Evolutionary conservation across 1,140 invertebrate species (phyloP).

Genomic region (Euura saliciscinereae): DNA sequence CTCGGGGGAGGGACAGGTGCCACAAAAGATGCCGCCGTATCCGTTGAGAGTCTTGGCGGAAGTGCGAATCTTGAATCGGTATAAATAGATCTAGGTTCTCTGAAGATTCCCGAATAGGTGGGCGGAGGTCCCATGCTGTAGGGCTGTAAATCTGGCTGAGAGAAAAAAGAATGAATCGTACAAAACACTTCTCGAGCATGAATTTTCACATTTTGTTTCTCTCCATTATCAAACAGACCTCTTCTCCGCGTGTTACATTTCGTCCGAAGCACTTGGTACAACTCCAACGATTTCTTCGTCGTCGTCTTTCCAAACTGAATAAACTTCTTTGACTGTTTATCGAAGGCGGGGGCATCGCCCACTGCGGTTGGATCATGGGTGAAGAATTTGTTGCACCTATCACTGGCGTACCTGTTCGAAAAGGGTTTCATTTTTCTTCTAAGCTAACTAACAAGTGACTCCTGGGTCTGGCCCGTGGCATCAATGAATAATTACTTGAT

Average conservation of each 20-base stretch:
- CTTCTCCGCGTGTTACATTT: not conserved
- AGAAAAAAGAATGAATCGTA: not conserved
- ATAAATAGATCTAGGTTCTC: not conserved
- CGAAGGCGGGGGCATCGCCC: not conserved
- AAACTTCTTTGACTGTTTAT: constrained; percentile 3
- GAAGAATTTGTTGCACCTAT: not conserved
- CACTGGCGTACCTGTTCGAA: not conserved
- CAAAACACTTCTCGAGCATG: not conserved
- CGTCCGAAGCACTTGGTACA: not conserved
- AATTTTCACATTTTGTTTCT: too few relatives aligned
- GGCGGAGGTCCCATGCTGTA: not conserved
- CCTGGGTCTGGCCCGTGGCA: not conserved
- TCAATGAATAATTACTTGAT: not conserved
- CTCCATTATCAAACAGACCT: not conserved
- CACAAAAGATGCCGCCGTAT: constrained; percentile 22
- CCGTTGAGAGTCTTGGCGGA: constrained; percentile 17
- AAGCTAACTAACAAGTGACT: not conserved
- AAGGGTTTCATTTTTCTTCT: not conserved
- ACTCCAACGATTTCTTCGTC: not conserved
- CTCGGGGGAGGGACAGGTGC: constrained; percentile 32
- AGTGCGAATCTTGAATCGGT: not conserved
- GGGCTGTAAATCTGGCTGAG: not conserved
- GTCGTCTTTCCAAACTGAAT: not conserved
- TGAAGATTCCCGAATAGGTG: not conserved
- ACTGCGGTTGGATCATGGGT: not conserved